Evolutionary conservation across 2,797 vertebrate species (phyloP), one percentile per base, ranked within the genome.

Genomic region (Micrastur ruficollis): DNA sequence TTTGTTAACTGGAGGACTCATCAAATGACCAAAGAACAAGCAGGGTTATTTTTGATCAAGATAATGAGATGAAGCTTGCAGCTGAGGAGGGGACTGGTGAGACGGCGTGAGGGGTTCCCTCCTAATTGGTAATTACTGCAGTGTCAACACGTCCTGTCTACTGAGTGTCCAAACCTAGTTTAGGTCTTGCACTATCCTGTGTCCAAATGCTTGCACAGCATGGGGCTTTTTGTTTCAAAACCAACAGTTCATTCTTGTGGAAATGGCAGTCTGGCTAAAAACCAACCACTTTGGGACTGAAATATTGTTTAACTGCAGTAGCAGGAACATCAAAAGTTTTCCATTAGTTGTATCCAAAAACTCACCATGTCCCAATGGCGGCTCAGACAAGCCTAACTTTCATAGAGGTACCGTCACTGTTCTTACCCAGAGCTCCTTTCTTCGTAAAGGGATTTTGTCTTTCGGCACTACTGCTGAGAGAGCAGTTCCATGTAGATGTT

Each of bases 281-380:
- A 34, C 32, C 50, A 55, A 2, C 14, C 16, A 10, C 31, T 79
- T 27, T 1, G 2, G 32, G 32, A 70, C 10, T 8, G 46, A 63
- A 58, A 44, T 29, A 12, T 3, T 36, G 47, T 55, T 85, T 31
- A 58, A 38, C 67, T 73, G 56, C 36, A 56, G 49, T 20, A 56
- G 72, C 22, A 61, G 73, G 32, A 86, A 40, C 47, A 36, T 40
- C 22, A 40, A 5, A 47, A 36, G 36, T 46, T 61, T 61, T 70
- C 40, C 29, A 56, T 32, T 59, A 11, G 34, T 44, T 3, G 0
- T 44, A 27, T 47, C 49, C 56, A 22, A 40, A 38, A 31, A 3
- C n/a, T 65, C 26, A 1, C 44, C 0, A 1, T 19, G 34, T 53
- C 62, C 40, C 29, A 20, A 2, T 7, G 44, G 61, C 1, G 1